Base-by-base conservation (phyloP, 2,113 vertebrate species). In the Anolis carolinensis region DNA sequence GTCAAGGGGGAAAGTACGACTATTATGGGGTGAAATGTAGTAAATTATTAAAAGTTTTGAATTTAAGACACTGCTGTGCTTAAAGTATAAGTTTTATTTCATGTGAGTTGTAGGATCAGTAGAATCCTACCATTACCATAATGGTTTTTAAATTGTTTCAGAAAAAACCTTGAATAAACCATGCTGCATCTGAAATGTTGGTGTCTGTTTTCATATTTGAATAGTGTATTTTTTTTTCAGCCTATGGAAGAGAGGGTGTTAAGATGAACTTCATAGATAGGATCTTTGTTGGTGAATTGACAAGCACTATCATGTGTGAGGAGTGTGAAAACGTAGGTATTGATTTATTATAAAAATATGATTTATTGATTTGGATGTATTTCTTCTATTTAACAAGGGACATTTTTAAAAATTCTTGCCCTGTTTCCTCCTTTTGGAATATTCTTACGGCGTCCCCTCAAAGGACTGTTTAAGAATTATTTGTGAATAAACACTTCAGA, bases 261-360 rank as follows among this genome's bases (percentile, higher is more conserved):
- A 99, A 97, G 97, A 98, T 99, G 98, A 99, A 99, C 96, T 98
- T 99, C 93, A 97, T 99, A 91, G 98, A 99, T 95, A 98, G 96
- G 87, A 98, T 99, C 95, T 99, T 99, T 96, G 97, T 99, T 83
- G 99, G 99, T 95, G 99, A 99, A 96, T 96, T 99, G 91, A 99
- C 98, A 91, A 99, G 98, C 97, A 99, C 98, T 79, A 98, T 99
- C 90, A 99, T 99, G 99, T 99, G 99, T 96, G 99, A 99, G 95
- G 98, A 99, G 95, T 99, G 99, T 95, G 97, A 98, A 93, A 97
- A 99, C 93, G 99, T 99, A 97, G 96, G 98, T 97, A 92, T 93
- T 90, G 90, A 75, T 93, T 95, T 90, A 87, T 85, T 92, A 83
- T 90, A 80, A 14, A 59, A 59, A 92, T 79, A 93, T 95, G 88